Conservation (phyloP, 2,797 vertebrate species). For the Hafferia zeledoni region DNA sequence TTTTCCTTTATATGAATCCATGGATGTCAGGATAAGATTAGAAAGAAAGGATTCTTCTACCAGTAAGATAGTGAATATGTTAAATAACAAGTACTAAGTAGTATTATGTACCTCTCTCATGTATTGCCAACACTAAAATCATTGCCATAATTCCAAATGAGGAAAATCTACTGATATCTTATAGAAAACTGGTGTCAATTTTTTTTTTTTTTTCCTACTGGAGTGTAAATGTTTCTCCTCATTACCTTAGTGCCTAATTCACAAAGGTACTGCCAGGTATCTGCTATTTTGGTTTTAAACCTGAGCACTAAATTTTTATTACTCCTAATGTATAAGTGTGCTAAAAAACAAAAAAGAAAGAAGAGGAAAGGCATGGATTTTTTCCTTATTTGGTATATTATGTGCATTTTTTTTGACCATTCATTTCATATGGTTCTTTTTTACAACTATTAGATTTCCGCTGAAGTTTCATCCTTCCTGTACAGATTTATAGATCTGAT, state of each 20-base stretch:
- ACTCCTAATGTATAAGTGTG: not conserved
- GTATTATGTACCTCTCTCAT: not conserved
- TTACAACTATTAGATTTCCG: not conserved
- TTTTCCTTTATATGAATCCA: not conserved
- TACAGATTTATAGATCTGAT: not conserved
- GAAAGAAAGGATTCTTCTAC: not conserved
- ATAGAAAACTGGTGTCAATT: not conserved
- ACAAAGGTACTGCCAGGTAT: not conserved
- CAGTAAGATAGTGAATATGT: not conserved
- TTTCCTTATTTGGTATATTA: not conserved
- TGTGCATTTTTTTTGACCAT: not conserved
- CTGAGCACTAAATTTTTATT: not conserved
- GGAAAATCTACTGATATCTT: not conserved
- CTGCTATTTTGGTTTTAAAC: not conserved
- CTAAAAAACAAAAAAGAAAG: not conserved
- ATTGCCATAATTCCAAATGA: not conserved
- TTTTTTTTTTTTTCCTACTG: not conserved
- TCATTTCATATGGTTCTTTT: slow-evolving; percentile 5
- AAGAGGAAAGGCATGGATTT: not conserved
- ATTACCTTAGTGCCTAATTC: not conserved
- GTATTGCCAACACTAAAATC: not conserved
- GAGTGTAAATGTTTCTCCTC: not conserved
- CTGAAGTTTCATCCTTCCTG: not conserved
- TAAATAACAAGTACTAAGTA: not conserved
- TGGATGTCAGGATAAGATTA: not conserved